These are phyloP conservation scores for Tetranychus truncatus DNA, from an alignment of 2,888 invertebrate species.

Conservation along the genomic window DNA sequence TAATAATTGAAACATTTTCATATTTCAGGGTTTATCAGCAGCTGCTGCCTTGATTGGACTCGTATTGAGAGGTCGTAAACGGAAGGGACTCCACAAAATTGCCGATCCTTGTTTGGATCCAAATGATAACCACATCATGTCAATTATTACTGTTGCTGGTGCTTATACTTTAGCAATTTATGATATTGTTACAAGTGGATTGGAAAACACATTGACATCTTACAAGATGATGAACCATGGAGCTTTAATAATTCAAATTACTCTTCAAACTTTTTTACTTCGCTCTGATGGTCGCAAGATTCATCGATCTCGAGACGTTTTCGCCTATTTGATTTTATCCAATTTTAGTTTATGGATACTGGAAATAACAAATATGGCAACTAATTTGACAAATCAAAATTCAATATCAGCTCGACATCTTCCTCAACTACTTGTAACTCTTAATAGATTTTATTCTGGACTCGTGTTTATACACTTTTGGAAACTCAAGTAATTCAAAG, in stretches of 20 bases:
- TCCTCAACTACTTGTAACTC: slow-evolving; percentile 16
- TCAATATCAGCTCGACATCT: not conserved
- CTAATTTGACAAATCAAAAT: not conserved
- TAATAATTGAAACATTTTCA: not conserved
- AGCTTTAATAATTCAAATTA: slow-evolving; percentile 2
- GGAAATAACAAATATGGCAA: not conserved
- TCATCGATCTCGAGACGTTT: slow-evolving; percentile 17
- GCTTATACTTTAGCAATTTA: slow-evolving; percentile 1
- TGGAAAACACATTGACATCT: not conserved
- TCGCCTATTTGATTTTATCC: slow-evolving; percentile 16
- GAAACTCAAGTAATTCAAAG: slow-evolving; percentile 14
- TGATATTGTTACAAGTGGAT: not conserved
- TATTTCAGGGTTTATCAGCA: slow-evolving; percentile 11
- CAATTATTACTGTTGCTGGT: not conserved
- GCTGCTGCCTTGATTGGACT: slow-evolving; percentile 17
- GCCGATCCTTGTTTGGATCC: slow-evolving; percentile 9
- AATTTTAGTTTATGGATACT: slow-evolving; percentile 22
- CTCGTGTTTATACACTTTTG: slow-evolving; percentile 21
- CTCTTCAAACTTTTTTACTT: slow-evolving; percentile 7
- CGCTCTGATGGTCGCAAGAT: slow-evolving; percentile 9
- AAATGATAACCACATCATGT: slow-evolving; percentile 7
- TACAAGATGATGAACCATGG: not conserved
- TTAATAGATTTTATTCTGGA: slow-evolving; percentile 21
- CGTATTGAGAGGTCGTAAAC: slow-evolving; percentile 13
- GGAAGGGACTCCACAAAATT: slow-evolving; percentile 8